These are phyloP conservation scores for Elgonia sp. DNA, from an alignment of 2,888 invertebrate species.

Conservation along the genomic window DNA sequence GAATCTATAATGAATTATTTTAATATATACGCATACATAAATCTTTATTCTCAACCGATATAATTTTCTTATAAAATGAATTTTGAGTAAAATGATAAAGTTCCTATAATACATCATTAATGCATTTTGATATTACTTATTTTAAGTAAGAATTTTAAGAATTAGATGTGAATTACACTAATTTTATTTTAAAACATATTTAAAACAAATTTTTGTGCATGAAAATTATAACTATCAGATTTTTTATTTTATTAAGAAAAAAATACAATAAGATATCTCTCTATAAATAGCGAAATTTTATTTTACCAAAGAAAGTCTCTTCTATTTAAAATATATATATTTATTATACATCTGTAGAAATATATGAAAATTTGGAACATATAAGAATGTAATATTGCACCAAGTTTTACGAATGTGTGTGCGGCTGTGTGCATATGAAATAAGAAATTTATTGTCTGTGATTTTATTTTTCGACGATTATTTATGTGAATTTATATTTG, in stretches of 20 bases:
- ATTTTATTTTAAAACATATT: background rate
- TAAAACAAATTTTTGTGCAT: too few species aligned
- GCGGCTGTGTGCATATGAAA: constrained; percentile 21
- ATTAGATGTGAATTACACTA: too few species aligned
- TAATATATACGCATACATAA: too few species aligned
- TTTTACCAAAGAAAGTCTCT: constrained; percentile 59
- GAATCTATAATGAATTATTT: background rate
- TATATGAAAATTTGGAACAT: background rate
- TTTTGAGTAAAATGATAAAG: background rate
- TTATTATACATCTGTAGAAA: constrained; percentile 22
- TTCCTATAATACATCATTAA: background rate
- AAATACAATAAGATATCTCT: background rate
- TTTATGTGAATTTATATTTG: constrained; percentile 52
- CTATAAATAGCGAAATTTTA: background rate
- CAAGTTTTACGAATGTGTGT: constrained; percentile 29
- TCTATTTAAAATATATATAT: constrained; percentile 44
- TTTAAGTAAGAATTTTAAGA: too few species aligned
- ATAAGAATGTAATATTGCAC: constrained; percentile 15
- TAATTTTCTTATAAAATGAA: too few species aligned
- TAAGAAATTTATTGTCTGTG: constrained; percentile 51
- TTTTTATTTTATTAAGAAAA: background rate
- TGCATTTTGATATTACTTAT: background rate
- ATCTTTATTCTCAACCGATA: too few species aligned
- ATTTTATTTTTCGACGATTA: constrained; percentile 51
- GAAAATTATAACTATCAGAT: too few species aligned